phyloP scores from a whole-genome alignment of 2,797 vertebrate species.

The Nannoperca obscura region DNA sequence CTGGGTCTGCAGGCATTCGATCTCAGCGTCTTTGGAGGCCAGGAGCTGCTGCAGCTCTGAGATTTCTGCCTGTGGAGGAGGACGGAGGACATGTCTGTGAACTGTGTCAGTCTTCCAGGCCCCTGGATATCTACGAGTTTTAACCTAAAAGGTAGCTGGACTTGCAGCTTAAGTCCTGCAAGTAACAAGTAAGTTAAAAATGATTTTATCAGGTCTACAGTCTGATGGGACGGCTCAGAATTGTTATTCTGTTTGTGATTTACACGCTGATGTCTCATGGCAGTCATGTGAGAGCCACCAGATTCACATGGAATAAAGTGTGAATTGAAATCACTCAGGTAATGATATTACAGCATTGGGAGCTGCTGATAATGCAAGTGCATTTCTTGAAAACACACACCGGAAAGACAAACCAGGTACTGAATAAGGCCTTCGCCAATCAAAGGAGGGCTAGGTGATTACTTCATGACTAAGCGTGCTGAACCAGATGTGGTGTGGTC shows the following conservation, averaged over 20 bases:
- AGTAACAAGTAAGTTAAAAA: too few relatives aligned
- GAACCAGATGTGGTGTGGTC: neutral
- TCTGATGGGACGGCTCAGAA: neutral
- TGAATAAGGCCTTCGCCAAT: neutral
- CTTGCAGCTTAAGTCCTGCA: too few relatives aligned
- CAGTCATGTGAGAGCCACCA: neutral
- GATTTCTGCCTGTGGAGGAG: slow-evolving; percentile 89
- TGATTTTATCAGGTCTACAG: neutral
- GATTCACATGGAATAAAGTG: neutral
- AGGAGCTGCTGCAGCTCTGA: slow-evolving; percentile 92
- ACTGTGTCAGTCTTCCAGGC: slow-evolving; percentile 32
- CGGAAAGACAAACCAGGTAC: neutral
- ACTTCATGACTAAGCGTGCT: neutral
- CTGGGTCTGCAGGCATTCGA: slow-evolving; percentile 92
- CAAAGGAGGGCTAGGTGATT: neutral
- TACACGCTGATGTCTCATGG: neutral
- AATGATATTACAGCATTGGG: neutral
- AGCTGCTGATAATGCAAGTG: neutral
- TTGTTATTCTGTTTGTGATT: neutral
- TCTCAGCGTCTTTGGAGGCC: slow-evolving; percentile 94
- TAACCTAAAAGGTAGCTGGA: neutral
- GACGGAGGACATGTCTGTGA: slow-evolving; percentile 34
- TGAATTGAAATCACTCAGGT: neutral
- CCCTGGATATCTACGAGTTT: slow-evolving; percentile 5
- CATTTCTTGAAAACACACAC: neutral